These are phyloP conservation scores for Callyntrura sp. DNA, from an alignment of 2,888 invertebrate genomes.

Conservation along the genomic window DNA sequence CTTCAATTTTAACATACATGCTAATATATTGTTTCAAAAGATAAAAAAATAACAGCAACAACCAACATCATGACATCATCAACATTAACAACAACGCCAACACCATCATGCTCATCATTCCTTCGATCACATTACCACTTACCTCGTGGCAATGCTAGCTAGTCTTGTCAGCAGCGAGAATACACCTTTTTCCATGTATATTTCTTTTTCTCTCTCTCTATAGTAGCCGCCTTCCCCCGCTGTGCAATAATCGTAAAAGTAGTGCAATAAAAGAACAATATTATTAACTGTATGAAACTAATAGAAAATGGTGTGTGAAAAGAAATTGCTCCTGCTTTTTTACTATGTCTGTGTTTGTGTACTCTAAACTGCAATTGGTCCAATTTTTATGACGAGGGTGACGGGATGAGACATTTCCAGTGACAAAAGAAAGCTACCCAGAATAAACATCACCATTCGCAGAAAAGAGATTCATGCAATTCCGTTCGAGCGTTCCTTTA, in stretches of 20 bases:
- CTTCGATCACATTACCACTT: not conserved
- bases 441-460: no score
- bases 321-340: no score
- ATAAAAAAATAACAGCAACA: slow-evolving; percentile 18
- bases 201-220: not conserved
- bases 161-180: not conserved
- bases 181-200: not conserved
- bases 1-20: not conserved
- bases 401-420: not conserved
- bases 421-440: not conserved
- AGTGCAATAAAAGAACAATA: no score
- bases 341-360: no score
- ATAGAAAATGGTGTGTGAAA: no score
- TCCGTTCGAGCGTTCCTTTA: no score
- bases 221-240: no score
- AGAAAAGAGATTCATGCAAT: no score
- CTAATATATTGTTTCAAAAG: not conserved
- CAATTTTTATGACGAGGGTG: not conserved
- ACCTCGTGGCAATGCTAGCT: slow-evolving; percentile 43
- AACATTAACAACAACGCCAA: slow-evolving; percentile 1
- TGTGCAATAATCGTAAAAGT: no score
- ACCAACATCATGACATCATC: slow-evolving; percentile 18
- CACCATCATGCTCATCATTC: not conserved
- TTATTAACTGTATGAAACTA: no score
- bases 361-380: no score